phyloP scores from a whole-genome alignment of 1,140 invertebrate species.

The Nautilus pompilius region DNA sequence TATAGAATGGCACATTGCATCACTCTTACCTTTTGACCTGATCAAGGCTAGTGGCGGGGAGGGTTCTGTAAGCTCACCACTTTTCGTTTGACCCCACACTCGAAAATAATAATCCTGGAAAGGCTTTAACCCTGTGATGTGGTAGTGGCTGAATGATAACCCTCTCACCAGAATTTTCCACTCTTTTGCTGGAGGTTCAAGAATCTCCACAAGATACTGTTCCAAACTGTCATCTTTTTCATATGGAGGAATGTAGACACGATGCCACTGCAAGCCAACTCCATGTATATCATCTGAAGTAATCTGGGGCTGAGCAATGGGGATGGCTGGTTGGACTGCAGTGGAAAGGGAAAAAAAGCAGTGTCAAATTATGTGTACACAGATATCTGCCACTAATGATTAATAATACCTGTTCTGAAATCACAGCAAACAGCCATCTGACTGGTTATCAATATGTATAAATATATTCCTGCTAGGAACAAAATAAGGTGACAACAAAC shows the following conservation, averaged over 20 bases:
- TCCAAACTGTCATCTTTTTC: slow-evolving; percentile 6
- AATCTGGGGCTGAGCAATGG: slow-evolving; percentile 32
- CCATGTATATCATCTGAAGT: slow-evolving; percentile 32
- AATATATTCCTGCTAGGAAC: too few species aligned
- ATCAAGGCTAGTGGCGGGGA: slow-evolving; percentile 44
- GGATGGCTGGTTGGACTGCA: slow-evolving; percentile 34
- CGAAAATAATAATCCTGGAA: slow-evolving; percentile 43
- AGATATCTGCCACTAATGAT: too few species aligned
- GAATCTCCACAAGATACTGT: slow-evolving; percentile 22
- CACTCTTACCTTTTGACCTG: slow-evolving; percentile 27
- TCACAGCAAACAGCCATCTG: too few species aligned
- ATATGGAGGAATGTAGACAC: slow-evolving; percentile 37
- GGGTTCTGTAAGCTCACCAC: slow-evolving; percentile 45
- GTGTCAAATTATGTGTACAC: too few species aligned
- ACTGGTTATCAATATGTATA: too few species aligned
- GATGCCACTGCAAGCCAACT: slow-evolving; percentile 38
- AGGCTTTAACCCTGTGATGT: slow-evolving; percentile 35
- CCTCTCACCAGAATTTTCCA: slow-evolving; percentile 42
- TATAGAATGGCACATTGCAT: too few species aligned
- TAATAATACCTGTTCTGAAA: too few species aligned
- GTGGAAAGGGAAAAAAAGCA: slow-evolving; percentile 5
- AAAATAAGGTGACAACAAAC: too few species aligned
- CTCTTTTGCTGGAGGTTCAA: slow-evolving; percentile 34
- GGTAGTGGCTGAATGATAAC: slow-evolving; percentile 29
- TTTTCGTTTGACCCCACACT: slow-evolving; percentile 80